phyloP scores from a whole-genome alignment of 2,888 invertebrate genomes.

The Ochropleura plecta region DNA sequence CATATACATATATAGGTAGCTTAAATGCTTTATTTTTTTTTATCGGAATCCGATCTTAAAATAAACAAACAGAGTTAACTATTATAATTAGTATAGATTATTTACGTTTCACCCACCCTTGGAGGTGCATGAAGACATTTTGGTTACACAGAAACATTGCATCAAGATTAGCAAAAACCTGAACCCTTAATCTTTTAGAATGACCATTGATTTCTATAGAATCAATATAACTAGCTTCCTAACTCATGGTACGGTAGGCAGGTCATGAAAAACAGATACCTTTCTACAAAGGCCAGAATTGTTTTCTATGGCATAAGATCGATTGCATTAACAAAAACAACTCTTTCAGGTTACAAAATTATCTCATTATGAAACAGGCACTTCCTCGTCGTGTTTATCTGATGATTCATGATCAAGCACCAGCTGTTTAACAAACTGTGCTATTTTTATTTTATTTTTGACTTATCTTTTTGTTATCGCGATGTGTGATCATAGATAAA shows the following conservation, averaged over 20 bases:
- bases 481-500: neutral
- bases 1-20: too few relatives aligned
- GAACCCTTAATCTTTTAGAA: neutral
- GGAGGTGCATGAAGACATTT: neutral
- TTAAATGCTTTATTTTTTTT: too few relatives aligned
- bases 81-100: too few relatives aligned
- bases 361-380: conserved; percentile 26
- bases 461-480: conserved; percentile 14
- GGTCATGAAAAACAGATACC: neutral
- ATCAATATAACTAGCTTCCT: neutral
- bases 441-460: conserved; percentile 41
- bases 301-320: neutral
- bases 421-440: conserved; percentile 25
- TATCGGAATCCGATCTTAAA: too few relatives aligned
- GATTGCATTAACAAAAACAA: conserved; percentile 16
- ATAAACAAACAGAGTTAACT: too few relatives aligned
- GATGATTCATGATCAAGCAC: conserved; percentile 38
- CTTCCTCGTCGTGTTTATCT: conserved; percentile 37
- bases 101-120: neutral
- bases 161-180: neutral
- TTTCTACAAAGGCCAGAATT: neutral
- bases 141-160: neutral
- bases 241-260: neutral
- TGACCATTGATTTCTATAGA: neutral
- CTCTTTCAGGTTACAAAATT: conserved; percentile 12